A percentile compares a stretch with the other conserved stretches of the same genome.
Conservation (phyloP, 1,140 invertebrate species). For the Geopemphigus sp. region DNA sequence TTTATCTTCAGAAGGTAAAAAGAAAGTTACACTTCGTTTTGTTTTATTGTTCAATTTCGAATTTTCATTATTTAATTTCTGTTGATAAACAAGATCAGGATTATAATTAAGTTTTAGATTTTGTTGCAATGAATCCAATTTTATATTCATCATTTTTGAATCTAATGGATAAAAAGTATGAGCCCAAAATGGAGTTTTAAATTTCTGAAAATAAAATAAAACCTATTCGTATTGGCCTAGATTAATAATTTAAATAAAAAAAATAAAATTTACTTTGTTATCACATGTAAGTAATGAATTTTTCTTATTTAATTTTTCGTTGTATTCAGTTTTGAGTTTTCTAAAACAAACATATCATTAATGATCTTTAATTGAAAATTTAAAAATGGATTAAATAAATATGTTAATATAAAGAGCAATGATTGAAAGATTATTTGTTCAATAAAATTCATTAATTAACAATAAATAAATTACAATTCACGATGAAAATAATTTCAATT, state of each 20-base stretch:
- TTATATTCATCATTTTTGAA: background rate
- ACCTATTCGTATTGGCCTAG: background rate
- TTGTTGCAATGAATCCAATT: background rate
- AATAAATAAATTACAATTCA: no score
- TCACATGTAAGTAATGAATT: background rate
- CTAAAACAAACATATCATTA: background rate
- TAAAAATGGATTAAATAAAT: no score
- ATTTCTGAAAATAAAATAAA: background rate
- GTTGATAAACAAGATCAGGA: background rate
- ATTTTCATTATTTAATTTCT: background rate
- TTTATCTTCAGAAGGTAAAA: background rate
- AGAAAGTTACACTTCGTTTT: background rate
- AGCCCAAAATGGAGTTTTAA: background rate
- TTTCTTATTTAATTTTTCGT: background rate
- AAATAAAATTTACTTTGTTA: background rate
- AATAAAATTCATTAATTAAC: no score
- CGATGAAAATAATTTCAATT: no score
- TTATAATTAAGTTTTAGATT: background rate
- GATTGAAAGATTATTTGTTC: no score
- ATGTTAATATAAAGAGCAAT: no score
- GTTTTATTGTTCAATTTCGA: background rate
- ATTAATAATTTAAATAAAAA: background rate
- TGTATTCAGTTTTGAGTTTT: background rate
- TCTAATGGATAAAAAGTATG: background rate
- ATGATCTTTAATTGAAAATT: no score